Evolutionary conservation across 2,113 vertebrate genomes (phyloP).

Genomic region (Litocranius walleri): DNA sequence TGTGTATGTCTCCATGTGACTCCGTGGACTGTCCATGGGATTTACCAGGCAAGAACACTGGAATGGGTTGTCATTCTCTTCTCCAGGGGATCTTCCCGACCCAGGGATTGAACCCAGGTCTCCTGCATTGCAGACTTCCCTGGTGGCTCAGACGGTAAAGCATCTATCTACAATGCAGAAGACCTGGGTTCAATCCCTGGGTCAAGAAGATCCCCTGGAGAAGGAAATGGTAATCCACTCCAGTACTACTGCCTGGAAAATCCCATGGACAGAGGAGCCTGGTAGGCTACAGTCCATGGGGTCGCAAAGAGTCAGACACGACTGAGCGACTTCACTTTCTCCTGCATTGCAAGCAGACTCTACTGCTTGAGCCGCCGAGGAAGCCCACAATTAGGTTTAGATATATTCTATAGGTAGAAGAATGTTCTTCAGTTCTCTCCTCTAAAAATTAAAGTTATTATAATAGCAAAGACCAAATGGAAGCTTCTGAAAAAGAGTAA

Average conservation of each 20-base stretch:
- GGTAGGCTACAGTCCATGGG: no score
- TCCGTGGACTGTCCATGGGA: neutral
- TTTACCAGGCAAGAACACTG: neutral
- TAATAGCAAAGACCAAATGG: neutral
- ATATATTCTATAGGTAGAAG: neutral
- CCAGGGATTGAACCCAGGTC: neutral
- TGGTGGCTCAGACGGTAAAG: no score
- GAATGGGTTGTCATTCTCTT: neutral
- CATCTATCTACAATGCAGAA: no score
- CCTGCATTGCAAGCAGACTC: neutral
- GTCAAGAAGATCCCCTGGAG: no score
- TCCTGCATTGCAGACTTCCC: neutral
- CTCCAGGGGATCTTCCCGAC: neutral
- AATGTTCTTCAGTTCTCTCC: neutral
- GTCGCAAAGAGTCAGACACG: no score
- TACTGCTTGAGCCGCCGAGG: neutral
- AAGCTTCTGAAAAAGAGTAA: neutral
- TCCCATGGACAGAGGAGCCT: no score
- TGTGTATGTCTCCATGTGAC: neutral
- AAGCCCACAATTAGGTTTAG: neutral
- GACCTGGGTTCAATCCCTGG: no score
- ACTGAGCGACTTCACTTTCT: no score
- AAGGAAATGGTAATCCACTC: no score
- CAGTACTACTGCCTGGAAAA: no score
- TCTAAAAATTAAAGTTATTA: neutral